Percentiles rank a stretch among this genome's conserved stretches.
Conservation (phyloP, 2,888 invertebrate species). For the Heliothis peltigera region DNA sequence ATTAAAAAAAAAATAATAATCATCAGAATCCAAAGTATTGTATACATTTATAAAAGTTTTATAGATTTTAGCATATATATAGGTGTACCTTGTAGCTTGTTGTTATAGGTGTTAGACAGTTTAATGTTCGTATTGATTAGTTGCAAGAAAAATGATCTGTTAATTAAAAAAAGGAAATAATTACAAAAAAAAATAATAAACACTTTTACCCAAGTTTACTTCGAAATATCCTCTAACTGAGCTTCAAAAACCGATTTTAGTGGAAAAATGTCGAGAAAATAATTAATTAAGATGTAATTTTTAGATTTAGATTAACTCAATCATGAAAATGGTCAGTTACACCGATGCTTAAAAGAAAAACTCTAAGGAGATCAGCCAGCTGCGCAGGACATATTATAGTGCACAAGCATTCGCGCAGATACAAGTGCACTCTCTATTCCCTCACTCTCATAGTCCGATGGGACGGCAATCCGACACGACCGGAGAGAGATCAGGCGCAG, state of each 20-base stretch:
- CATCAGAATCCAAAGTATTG: slow-evolving; percentile 74
- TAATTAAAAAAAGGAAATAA: slow-evolving; percentile 46
- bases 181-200: slow-evolving; percentile 44
- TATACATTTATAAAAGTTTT: slow-evolving; percentile 88
- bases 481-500: no score
- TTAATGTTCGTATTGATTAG: slow-evolving; percentile 70
- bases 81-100: slow-evolving; percentile 76
- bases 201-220: slow-evolving; percentile 45
- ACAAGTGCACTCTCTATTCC: no score
- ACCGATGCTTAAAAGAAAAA: slow-evolving; percentile 34
- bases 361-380: no score
- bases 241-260: slow-evolving; percentile 84
- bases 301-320: slow-evolving; percentile 58
- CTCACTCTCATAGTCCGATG: no score
- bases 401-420: no score
- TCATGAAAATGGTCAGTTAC: slow-evolving; percentile 24
- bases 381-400: no score
- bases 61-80: slow-evolving; percentile 74
- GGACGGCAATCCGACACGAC: no score
- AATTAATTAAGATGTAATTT: slow-evolving; percentile 57
- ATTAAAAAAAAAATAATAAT: slow-evolving; percentile 59
- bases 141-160: slow-evolving; percentile 65
- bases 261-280: slow-evolving; percentile 72
- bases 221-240: slow-evolving; percentile 69
- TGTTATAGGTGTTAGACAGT: slow-evolving; percentile 81